A percentile compares a stretch with the other conserved stretches of the same genome.
phyloP scores from a whole-genome alignment of 2,797 vertebrate genomes.

The Clarias pachynema region DNA sequence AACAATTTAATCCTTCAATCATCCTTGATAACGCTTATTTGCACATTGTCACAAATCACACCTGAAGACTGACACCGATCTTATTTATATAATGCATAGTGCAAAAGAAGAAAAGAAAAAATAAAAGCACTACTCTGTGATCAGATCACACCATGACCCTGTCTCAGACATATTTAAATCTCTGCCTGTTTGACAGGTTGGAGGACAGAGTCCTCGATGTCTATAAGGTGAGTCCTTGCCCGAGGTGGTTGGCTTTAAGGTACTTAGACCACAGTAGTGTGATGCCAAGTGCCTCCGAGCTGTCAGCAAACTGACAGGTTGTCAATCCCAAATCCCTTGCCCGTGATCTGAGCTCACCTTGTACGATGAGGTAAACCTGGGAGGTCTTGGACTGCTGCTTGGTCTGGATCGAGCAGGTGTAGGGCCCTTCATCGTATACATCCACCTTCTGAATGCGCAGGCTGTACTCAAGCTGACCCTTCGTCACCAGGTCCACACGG shows the following conservation, averaged over 20 bases:
- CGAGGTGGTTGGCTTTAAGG: conserved; percentile 8
- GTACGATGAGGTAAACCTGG: conserved; percentile 96
- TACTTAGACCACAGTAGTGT: conserved; percentile 18
- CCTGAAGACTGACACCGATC: neutral
- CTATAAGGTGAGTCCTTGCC: conserved; percentile 20
- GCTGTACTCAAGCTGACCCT: conserved; percentile 96
- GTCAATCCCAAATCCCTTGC: conserved; percentile 29
- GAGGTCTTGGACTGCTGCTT: conserved; percentile 95
- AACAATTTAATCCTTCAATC: neutral
- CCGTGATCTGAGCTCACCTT: conserved; percentile 79
- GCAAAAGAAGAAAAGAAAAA: too few relatives aligned
- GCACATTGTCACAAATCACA: neutral
- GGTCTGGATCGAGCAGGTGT: conserved; percentile 97
- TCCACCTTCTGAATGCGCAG: conserved; percentile 98
- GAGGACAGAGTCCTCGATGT: conserved; percentile 23
- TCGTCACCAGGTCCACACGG: conserved; percentile 94
- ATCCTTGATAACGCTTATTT: neutral
- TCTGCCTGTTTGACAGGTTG: conserved; percentile 29
- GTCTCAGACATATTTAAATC: conserved; percentile 48
- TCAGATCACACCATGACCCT: neutral
- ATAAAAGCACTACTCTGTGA: neutral
- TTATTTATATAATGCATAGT: neutral
- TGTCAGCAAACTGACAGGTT: conserved; percentile 29
- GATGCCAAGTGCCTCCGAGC: conserved; percentile 23
- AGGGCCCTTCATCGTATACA: conserved; percentile 94